These are phyloP conservation scores for Semnornis frantzii DNA, from an alignment of 2,113 vertebrate species.

Conservation along the genomic window DNA sequence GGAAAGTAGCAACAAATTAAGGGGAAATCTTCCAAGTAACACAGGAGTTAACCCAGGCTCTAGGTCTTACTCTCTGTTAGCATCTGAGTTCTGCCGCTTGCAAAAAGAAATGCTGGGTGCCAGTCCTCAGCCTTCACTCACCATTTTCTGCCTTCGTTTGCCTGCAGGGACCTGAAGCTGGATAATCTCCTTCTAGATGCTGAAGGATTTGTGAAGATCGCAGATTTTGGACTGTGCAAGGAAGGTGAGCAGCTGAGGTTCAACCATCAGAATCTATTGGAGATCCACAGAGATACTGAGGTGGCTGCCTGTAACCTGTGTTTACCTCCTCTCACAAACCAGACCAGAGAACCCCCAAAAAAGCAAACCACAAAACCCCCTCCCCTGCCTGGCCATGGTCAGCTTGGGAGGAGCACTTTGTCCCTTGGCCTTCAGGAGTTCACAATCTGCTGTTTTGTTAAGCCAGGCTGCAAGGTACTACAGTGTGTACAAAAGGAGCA, in stretches of 20 bases:
- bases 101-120: neutral
- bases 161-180: constrained; percentile 90
- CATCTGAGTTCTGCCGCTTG: neutral
- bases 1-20: neutral
- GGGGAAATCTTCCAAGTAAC: neutral
- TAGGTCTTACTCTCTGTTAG: neutral
- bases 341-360: neutral
- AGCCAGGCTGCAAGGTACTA: neutral
- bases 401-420: neutral
- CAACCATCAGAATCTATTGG: neutral
- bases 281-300: neutral
- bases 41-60: neutral
- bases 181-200: constrained; percentile 94
- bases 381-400: neutral
- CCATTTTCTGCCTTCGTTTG: neutral
- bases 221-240: constrained; percentile 98
- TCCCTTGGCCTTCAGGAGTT: neutral
- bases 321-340: neutral
- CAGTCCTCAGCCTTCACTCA: neutral
- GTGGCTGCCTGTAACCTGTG: neutral
- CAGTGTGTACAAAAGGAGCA: neutral
- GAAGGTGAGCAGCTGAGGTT: constrained; percentile 82
- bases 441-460: neutral
- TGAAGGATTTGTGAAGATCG: constrained; percentile 94
- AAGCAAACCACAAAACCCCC: neutral